phyloP scores from a whole-genome alignment of 2,888 invertebrate genomes.

The Lasioglossum leucozonium region DNA sequence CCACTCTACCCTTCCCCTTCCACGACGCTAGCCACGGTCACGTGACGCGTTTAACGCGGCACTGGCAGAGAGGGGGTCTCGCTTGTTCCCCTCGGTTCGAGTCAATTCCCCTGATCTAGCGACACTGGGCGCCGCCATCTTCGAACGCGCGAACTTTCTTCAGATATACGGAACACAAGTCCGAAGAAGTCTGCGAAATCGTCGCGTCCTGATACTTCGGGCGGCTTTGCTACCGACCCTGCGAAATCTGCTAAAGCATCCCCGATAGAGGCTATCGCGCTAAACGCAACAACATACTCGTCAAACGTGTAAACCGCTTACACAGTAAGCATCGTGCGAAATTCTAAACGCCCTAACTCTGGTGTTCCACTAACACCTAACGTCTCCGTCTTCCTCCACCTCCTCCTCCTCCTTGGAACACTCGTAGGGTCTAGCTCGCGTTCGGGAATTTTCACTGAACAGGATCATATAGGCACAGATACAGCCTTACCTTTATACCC shows the following conservation, averaged over 20 bases:
- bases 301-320: conserved; percentile 68
- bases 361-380: conserved; percentile 3
- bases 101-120: no score
- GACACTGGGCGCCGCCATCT: conserved; percentile 3
- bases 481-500: background rate
- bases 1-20: no score
- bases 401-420: background rate
- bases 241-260: conserved; percentile 35
- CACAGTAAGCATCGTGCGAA: conserved; percentile 73
- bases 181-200: background rate
- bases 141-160: background rate
- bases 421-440: background rate
- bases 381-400: background rate
- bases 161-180: conserved; percentile 27
- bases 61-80: no score
- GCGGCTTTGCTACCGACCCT: background rate
- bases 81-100: no score
- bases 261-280: conserved; percentile 25
- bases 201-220: background rate
- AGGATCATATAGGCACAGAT: background rate
- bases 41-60: no score
- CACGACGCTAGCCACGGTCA: no score
- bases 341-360: conserved; percentile 37
- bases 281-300: conserved; percentile 34
- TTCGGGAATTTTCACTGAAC: background rate